phyloP scores from a whole-genome alignment of 2,888 invertebrate genomes.

The Stenolophus ochropezus region DNA sequence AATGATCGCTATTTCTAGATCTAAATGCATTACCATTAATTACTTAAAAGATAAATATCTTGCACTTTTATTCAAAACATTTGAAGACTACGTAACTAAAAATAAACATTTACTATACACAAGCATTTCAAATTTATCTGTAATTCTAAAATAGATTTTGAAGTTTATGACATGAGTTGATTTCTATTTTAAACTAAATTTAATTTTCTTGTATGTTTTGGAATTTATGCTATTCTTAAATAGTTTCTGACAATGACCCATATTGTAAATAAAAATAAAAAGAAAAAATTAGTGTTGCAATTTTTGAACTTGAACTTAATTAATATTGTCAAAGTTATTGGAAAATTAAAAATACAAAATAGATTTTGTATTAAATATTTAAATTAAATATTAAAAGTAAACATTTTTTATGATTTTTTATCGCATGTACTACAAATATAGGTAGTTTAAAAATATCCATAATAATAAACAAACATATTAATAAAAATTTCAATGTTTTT shows the following conservation, averaged over 20 bases:
- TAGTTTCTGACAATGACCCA: constrained; percentile 44
- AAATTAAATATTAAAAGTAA: too few relatives aligned
- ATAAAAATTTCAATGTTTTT: too few relatives aligned
- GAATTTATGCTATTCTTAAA: constrained; percentile 16
- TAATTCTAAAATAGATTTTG: neutral
- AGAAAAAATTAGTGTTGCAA: constrained; percentile 5
- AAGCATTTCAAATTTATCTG: neutral
- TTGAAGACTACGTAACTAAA: neutral
- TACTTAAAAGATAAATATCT: neutral
- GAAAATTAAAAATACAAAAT: too few relatives aligned
- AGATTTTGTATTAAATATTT: too few relatives aligned
- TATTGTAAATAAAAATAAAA: constrained; percentile 36
- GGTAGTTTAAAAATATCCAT: too few relatives aligned
- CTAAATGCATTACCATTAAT: neutral
- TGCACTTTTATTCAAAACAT: neutral
- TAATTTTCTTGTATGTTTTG: constrained; percentile 31
- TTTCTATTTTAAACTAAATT: constrained; percentile 29
- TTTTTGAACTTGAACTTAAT: constrained; percentile 13
- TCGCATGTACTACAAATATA: too few relatives aligned
- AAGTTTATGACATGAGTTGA: constrained; percentile 2
- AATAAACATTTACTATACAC: constrained; percentile 6
- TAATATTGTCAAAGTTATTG: neutral
- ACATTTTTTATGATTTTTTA: too few relatives aligned
- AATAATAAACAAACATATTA: too few relatives aligned
- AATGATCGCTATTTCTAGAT: neutral